These are phyloP conservation scores for Drosophila baimaii DNA, from an alignment of 1,140 invertebrate species.

Conservation along the genomic window DNA sequence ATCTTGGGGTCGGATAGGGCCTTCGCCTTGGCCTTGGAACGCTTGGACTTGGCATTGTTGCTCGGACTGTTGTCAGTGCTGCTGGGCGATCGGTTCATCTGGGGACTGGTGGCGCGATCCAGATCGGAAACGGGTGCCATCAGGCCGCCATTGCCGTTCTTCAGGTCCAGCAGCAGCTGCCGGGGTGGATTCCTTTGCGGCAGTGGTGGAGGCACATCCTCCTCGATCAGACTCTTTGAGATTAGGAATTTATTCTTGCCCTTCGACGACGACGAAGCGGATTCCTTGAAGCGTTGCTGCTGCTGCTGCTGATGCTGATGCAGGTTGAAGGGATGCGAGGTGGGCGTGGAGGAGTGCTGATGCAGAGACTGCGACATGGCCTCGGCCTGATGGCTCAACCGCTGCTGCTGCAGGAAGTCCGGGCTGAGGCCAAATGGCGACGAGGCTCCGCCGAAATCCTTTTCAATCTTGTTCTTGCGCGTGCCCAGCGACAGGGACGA, in stretches of 20 bases:
- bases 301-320: slow-evolving; percentile 57
- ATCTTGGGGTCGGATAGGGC: slow-evolving; percentile 84
- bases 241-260: slow-evolving; percentile 67
- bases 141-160: slow-evolving; percentile 51
- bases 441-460: slow-evolving; percentile 65
- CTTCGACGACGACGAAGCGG: slow-evolving; percentile 45
- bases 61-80: slow-evolving; percentile 37
- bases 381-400: slow-evolving; percentile 43
- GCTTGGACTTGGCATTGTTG: slow-evolving; percentile 67
- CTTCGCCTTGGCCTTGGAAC: slow-evolving; percentile 80
- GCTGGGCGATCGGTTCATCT: slow-evolving; percentile 56
- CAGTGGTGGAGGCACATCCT: slow-evolving; percentile 85
- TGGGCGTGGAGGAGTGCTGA: slow-evolving; percentile 61
- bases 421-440: slow-evolving; percentile 69
- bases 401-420: slow-evolving; percentile 69
- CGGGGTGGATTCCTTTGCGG: slow-evolving; percentile 84
- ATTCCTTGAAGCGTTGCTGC: slow-evolving; percentile 68
- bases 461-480: slow-evolving; percentile 81
- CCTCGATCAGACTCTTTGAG: slow-evolving; percentile 80
- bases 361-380: slow-evolving; percentile 78
- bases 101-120: slow-evolving; percentile 71
- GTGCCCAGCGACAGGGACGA: slow-evolving; percentile 85
- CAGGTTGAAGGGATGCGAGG: slow-evolving; percentile 52
- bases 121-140: slow-evolving; percentile 78
- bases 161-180: slow-evolving; percentile 59